Evolutionary conservation across 2,797 vertebrate genomes (phyloP).

Genomic region (Podargus strigoides): DNA sequence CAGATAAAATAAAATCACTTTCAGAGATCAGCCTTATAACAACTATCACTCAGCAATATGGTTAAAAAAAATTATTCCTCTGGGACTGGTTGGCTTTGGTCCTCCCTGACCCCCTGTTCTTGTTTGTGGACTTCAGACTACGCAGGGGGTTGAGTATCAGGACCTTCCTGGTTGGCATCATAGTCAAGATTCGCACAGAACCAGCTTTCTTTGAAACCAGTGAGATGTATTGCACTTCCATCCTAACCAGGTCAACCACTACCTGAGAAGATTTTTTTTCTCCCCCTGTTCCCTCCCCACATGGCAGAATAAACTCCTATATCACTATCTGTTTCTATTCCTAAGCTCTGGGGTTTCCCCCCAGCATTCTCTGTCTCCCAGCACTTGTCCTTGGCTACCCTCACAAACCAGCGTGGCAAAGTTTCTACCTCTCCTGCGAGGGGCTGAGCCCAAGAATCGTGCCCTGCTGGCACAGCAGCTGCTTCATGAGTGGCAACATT

Average conservation of each 20-base stretch:
- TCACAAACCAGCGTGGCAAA: neutral
- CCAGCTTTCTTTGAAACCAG: neutral
- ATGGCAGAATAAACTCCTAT: rapidly evolving
- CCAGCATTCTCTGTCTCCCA: neutral
- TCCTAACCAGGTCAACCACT: neutral
- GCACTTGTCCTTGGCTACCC: neutral
- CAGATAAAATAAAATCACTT: neutral
- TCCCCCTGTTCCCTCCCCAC: neutral
- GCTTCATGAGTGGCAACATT: neutral
- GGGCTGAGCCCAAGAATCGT: neutral
- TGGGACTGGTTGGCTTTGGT: neutral
- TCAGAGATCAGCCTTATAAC: neutral
- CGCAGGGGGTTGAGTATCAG: rapidly evolving
- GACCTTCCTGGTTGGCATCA: neutral
- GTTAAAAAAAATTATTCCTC: neutral
- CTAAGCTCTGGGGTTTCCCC: neutral
- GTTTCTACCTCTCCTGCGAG: neutral
- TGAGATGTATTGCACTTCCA: neutral
- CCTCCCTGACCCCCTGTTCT: neutral
- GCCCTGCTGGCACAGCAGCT: neutral
- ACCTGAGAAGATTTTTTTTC: neutral
- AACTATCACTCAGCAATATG: neutral
- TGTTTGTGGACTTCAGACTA: neutral
- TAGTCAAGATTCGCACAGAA: neutral
- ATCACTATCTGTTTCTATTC: neutral